Evolutionary conservation across 2,888 invertebrate species (phyloP).

Genomic region (Sinopyrophorus schimmeli): DNA sequence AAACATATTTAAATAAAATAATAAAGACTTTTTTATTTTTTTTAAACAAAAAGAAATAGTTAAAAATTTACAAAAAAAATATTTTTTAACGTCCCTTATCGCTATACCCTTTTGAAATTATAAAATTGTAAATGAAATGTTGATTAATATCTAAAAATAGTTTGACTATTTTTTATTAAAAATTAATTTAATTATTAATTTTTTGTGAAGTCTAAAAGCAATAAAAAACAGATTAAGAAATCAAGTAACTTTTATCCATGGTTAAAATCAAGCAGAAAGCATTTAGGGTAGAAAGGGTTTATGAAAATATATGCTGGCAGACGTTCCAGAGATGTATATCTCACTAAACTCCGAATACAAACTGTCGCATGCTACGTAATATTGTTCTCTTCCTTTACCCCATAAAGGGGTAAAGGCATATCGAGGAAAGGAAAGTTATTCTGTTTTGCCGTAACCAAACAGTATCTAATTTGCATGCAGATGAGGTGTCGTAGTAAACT

Average conservation of each 20-base stretch:
- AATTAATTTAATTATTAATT: no score
- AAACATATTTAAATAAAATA: no score
- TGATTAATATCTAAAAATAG: no score
- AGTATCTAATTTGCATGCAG: constrained; percentile 54
- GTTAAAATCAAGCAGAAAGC: constrained; percentile 29
- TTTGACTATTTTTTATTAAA: no score
- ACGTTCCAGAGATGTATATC: constrained; percentile 40
- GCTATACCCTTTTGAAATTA: no score
- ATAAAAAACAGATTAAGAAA: constrained; percentile 24
- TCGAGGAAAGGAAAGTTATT: constrained; percentile 35
- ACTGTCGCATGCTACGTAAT: constrained; percentile 24
- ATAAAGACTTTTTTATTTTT: no score
- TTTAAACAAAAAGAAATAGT: no score
- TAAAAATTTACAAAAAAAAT: no score
- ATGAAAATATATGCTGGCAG: constrained; percentile 38
- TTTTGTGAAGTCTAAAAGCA: constrained; percentile 18
- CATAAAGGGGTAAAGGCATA: constrained; percentile 15
- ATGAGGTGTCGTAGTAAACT: constrained; percentile 50
- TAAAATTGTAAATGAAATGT: no score
- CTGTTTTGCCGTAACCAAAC: constrained; percentile 46
- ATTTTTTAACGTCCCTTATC: no score
- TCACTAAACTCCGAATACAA: constrained; percentile 24
- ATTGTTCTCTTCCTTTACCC: constrained; percentile 24
- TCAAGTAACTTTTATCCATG: constrained; percentile 28
- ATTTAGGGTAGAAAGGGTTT: constrained; percentile 30